These are phyloP conservation scores for Coleophora flavipennella DNA, from an alignment of 2,888 invertebrate species.

Conservation along the genomic window DNA sequence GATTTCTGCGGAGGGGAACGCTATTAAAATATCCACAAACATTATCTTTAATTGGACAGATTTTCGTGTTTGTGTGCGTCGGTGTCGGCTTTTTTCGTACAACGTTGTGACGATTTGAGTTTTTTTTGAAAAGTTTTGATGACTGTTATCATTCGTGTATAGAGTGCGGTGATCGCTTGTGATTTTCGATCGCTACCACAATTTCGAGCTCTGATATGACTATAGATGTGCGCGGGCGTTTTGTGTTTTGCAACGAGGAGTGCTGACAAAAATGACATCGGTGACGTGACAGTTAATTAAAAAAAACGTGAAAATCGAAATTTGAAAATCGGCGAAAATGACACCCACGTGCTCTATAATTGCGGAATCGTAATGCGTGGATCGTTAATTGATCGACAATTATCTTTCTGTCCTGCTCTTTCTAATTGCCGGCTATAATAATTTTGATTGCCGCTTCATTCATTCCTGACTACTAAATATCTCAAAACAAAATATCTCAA, in stretches of 20 bases:
- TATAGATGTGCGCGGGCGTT: conserved; percentile 20
- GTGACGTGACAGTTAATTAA: conserved; percentile 45
- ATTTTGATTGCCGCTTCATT: conserved; percentile 34
- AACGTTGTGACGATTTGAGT: conserved; percentile 47
- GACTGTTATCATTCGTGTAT: conserved; percentile 64
- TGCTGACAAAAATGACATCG: conserved; percentile 53
- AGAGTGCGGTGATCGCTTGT: conserved; percentile 51
- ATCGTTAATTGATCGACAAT: conserved; percentile 52
- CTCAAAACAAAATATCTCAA: conserved; percentile 15
- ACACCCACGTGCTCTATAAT: conserved; percentile 56
- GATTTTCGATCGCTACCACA: conserved; percentile 23
- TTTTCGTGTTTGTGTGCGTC: conserved; percentile 68
- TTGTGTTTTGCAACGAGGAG: conserved; percentile 26
- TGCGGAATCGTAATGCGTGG: conserved; percentile 46
- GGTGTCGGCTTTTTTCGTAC: conserved; percentile 36
- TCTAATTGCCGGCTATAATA: conserved; percentile 46
- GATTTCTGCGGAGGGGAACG: conserved; percentile 68
- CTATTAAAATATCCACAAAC: conserved; percentile 73
- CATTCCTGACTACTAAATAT: conserved; percentile 19
- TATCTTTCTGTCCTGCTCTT: conserved; percentile 52
- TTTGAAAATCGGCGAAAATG: conserved; percentile 38
- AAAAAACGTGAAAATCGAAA: conserved; percentile 20
- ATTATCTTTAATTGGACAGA: conserved; percentile 72
- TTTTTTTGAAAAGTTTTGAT: conserved; percentile 61
- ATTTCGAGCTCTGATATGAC: conserved; percentile 15